phyloP scores from a whole-genome alignment of 2,888 invertebrate species.

The Cosmorhoe ocellata region DNA sequence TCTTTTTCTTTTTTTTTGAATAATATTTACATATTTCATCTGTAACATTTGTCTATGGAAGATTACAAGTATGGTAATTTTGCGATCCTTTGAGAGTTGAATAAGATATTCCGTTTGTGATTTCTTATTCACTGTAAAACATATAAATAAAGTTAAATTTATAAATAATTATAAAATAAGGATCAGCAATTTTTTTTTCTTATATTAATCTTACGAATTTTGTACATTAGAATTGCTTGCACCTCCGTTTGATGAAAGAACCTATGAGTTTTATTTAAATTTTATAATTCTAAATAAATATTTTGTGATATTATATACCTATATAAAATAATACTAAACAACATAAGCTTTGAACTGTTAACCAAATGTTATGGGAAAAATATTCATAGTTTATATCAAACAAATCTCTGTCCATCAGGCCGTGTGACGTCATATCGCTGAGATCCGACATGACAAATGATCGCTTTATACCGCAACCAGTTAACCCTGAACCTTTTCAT shows the following conservation, averaged over 20 bases:
- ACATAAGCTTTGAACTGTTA: not conserved
- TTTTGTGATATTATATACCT: no score
- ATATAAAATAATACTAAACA: no score
- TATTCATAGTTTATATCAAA: conserved; percentile 69
- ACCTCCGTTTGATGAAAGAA: no score
- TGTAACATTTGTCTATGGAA: conserved; percentile 53
- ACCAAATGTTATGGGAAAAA: conserved; percentile 40
- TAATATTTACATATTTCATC: conserved; percentile 69
- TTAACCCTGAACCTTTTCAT: conserved; percentile 38
- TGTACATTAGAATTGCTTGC: no score
- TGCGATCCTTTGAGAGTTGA: conserved; percentile 37
- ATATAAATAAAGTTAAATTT: not conserved
- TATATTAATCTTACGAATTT: no score
- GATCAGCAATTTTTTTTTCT: no score
- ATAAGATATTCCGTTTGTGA: conserved; percentile 35
- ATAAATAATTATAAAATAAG: no score
- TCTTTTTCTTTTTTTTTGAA: conserved; percentile 35
- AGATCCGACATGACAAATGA: conserved; percentile 78
- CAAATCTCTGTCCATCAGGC: conserved; percentile 73
- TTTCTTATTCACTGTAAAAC: conserved; percentile 4
- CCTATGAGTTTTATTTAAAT: no score
- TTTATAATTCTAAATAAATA: no score
- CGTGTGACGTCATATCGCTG: conserved; percentile 63
- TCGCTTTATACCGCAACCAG: conserved; percentile 49
- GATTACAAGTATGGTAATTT: conserved; percentile 69